Conservation (phyloP, 2,113 vertebrate genomes). For the Lagenorhynchus albirostris region DNA sequence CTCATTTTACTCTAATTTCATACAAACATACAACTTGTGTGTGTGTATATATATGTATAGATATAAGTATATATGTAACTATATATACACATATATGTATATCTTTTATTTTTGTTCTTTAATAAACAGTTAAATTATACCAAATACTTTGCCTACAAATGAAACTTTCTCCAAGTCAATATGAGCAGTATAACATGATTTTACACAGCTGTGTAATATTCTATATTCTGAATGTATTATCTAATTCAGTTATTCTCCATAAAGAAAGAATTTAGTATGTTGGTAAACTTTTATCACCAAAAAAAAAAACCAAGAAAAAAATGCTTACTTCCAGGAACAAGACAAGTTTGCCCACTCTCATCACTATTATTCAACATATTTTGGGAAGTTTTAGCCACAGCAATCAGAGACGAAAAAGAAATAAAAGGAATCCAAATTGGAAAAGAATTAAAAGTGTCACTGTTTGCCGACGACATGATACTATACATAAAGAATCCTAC, state of each 20-base stretch:
- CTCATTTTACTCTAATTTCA: neutral
- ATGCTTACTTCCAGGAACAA: neutral
- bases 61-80: neutral
- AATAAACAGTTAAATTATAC: neutral
- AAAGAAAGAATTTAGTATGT: neutral
- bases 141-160: neutral
- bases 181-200: neutral
- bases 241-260: neutral
- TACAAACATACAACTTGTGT: neutral
- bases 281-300: neutral
- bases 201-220: neutral
- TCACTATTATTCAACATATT: too few relatives aligned
- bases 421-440: too few relatives aligned
- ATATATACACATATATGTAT: neutral
- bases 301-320: neutral
- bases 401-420: too few relatives aligned
- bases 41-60: neutral
- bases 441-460: too few relatives aligned
- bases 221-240: neutral
- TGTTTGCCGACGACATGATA: too few relatives aligned
- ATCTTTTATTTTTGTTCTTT: neutral
- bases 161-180: neutral
- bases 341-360: too few relatives aligned
- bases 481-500: too few relatives aligned
- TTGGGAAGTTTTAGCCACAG: too few relatives aligned